Conservation (phyloP, 2,888 invertebrate species). For the Alsophila aescularia region DNA sequence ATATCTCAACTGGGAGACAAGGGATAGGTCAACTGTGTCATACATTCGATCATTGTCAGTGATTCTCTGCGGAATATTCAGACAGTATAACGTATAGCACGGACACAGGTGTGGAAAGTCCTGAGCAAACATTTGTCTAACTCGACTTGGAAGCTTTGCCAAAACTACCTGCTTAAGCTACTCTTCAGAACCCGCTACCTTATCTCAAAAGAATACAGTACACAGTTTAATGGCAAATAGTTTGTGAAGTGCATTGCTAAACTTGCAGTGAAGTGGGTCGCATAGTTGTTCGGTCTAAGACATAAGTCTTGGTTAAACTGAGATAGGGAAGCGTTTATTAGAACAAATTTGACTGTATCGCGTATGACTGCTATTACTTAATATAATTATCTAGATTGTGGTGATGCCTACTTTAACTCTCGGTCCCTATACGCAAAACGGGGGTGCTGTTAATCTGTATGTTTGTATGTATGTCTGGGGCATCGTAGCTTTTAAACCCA, state of each 20-base stretch:
- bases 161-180: conserved; percentile 35
- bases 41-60: conserved; percentile 62
- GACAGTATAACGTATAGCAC: conserved; percentile 58
- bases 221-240: conserved; percentile 19
- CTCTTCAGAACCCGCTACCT: conserved; percentile 23
- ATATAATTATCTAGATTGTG: background rate
- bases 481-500: too few relatives aligned
- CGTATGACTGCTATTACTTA: conserved; percentile 8
- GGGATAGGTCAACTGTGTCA: conserved; percentile 32
- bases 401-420: too few relatives aligned
- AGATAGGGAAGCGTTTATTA: conserved; percentile 43
- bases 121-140: conserved; percentile 62
- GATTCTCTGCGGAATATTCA: conserved; percentile 45
- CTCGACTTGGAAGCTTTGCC: conserved; percentile 47
- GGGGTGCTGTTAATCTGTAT: too few relatives aligned
- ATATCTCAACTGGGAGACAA: conserved; percentile 13
- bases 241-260: conserved; percentile 20
- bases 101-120: conserved; percentile 59
- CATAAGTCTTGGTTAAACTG: conserved; percentile 43
- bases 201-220: conserved; percentile 35
- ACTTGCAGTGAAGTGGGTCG: conserved; percentile 37
- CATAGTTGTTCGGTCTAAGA: conserved; percentile 40
- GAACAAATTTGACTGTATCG: conserved; percentile 33
- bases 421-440: too few relatives aligned
- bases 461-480: too few relatives aligned